Evolutionary conservation across 2,113 vertebrate species (phyloP).

Genomic region (Gorsachius goisagi): DNA sequence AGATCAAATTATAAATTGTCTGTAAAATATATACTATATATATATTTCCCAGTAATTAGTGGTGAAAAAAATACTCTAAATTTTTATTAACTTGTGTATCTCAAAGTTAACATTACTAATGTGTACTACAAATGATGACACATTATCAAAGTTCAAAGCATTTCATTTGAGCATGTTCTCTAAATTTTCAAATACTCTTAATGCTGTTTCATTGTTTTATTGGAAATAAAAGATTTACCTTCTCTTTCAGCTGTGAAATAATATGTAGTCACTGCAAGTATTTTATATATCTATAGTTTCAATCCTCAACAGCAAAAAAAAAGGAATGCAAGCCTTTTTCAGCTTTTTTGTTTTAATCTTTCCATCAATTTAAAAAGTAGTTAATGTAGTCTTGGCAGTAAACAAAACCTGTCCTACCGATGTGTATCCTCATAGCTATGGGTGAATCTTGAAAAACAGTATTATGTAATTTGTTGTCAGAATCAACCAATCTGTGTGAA

Average conservation of each 20-base stretch:
- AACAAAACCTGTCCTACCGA: not conserved
- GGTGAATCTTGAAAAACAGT: not conserved
- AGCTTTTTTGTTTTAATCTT: not conserved
- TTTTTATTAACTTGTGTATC: not conserved
- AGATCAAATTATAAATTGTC: not conserved
- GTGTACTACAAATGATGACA: not conserved
- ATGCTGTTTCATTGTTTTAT: not conserved
- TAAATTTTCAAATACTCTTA: not conserved
- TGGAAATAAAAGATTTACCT: not conserved
- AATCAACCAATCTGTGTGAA: not conserved
- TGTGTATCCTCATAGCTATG: not conserved
- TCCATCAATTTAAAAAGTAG: not conserved
- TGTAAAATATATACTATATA: not conserved
- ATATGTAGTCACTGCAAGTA: not conserved
- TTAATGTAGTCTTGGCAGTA: not conserved
- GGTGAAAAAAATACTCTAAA: not conserved
- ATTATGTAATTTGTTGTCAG: not conserved
- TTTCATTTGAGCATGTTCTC: not conserved
- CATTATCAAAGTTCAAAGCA: not conserved
- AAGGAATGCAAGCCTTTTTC: not conserved
- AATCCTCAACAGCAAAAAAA: not conserved
- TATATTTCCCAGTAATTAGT: not conserved
- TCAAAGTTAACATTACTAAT: not conserved
- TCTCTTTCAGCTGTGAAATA: not conserved
- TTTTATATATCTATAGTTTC: not conserved